phyloP scores from a whole-genome alignment of 2,113 vertebrate species.

The Cheirogaleus medius region DNA sequence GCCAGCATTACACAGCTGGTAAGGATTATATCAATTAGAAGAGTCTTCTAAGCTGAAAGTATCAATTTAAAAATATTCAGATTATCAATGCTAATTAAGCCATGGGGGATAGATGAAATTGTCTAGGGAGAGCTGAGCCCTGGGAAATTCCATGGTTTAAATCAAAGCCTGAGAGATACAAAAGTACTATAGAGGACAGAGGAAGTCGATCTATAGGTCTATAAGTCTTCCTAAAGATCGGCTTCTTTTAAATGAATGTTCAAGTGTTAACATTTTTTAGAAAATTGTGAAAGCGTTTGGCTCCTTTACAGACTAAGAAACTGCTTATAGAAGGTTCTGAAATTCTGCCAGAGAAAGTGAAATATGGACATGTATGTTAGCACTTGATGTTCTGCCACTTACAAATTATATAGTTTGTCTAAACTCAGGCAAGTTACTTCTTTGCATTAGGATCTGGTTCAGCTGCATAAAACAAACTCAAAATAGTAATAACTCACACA shows the following conservation, averaged over 20 bases:
- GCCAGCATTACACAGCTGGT: neutral
- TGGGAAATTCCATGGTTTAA: neutral
- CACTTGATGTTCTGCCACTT: neutral
- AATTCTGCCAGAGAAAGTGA: neutral
- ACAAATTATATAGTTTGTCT: neutral
- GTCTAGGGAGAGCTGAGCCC: neutral
- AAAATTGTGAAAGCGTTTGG: neutral
- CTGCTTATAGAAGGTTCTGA: neutral
- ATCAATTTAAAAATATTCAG: neutral
- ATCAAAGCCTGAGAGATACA: neutral
- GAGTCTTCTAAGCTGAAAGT: neutral
- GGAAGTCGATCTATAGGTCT: too few species aligned
- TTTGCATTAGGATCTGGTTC: neutral
- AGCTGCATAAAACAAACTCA: neutral
- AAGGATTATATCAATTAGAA: neutral
- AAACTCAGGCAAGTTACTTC: neutral
- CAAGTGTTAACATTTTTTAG: neutral
- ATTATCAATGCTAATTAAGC: neutral
- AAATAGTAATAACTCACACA: neutral
- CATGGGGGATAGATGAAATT: neutral
- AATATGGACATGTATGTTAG: neutral
- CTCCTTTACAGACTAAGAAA: neutral
- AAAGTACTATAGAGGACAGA: neutral
- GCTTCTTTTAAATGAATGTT: constrained; percentile 8
- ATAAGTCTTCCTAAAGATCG: neutral